Evolutionary conservation across 2,888 invertebrate genomes (phyloP), one percentile per base, ranked within the genome.

Genomic region (Diloba caeruleocephala): DNA sequence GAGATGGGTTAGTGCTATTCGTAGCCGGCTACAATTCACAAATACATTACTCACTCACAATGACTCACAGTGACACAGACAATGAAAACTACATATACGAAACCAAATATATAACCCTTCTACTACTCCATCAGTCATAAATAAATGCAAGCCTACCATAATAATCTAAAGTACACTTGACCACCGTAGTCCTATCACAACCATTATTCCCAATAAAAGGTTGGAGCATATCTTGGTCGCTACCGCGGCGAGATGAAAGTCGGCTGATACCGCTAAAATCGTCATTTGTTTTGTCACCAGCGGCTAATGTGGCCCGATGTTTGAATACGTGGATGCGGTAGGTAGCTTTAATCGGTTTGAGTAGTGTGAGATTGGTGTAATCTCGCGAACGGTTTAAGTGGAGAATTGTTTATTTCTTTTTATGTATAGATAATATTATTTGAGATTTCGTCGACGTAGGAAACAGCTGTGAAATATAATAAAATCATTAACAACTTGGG

Each of bases 211-310:
- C 59, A 72, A 75, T 72, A 65, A 69, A 74, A 74, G 72, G 64
- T 50, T 25, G 51, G 55, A 15, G 58, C 44, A 54, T 73, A 76
- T 77, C 75, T 72, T 50, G 51, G 64, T 62, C 53, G 71, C 72
- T 76, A 79, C 74, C 78, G 81, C 88, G 86, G 87, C 76, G 71
- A 82, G 87, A 89, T 92, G 83, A 92, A 89, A 90, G 87, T 65
- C 52, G 39, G 29, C 62, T 79, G 93, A 93, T 93, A 92, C 88
- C 87, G 90, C 83, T 92, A 91, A 93, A 92, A 92, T 90, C 91
- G 89, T 92, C 93, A 93, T 94, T 94, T 93, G 92, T 92, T 89
- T 88, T 90, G 90, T 92, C 92, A 90, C 83, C 81, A 82, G 0
- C 25, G 46, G 36, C 64, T 69, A 69, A 63, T 62, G 62, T 54